phyloP scores from a whole-genome alignment of 1,140 invertebrate genomes.

The Heliconius eleuchia region DNA sequence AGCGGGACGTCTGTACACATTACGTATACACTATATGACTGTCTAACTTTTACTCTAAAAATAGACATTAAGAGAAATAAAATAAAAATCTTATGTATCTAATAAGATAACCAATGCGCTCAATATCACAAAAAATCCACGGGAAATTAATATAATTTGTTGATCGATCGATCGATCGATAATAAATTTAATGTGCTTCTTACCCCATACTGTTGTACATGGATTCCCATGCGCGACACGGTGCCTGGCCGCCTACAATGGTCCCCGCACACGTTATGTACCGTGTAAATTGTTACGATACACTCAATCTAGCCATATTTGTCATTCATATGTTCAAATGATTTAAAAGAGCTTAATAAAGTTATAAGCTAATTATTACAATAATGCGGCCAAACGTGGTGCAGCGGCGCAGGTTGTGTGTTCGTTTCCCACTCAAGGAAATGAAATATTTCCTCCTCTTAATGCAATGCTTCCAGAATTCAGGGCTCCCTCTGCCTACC shows the following conservation, averaged over 20 bases:
- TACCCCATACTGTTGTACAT: slow-evolving; percentile 28
- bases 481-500: too few species aligned
- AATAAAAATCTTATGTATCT: not conserved
- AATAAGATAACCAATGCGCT: not conserved
- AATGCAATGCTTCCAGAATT: too few species aligned
- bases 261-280: slow-evolving; percentile 44
- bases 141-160: slow-evolving; percentile 10
- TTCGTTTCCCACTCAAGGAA: too few species aligned
- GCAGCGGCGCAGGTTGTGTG: too few species aligned
- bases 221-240: slow-evolving; percentile 57
- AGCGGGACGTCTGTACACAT: too few species aligned
- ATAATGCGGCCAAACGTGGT: too few species aligned
- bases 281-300: slow-evolving; percentile 52
- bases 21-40: too few species aligned
- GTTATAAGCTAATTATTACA: not conserved
- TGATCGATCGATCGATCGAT: slow-evolving; percentile 2
- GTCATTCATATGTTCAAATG: slow-evolving; percentile 30
- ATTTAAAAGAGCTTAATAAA: not conserved
- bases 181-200: slow-evolving; percentile 10
- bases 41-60: too few species aligned
- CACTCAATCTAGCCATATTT: slow-evolving; percentile 45
- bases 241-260: slow-evolving; percentile 48
- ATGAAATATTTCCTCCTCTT: too few species aligned
- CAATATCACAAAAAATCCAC: not conserved
- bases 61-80: too few species aligned